Evolutionary conservation across 2,113 vertebrate species (phyloP), one percentile per base, ranked within the genome.

Genomic region (Seriola quinqueradiata): DNA sequence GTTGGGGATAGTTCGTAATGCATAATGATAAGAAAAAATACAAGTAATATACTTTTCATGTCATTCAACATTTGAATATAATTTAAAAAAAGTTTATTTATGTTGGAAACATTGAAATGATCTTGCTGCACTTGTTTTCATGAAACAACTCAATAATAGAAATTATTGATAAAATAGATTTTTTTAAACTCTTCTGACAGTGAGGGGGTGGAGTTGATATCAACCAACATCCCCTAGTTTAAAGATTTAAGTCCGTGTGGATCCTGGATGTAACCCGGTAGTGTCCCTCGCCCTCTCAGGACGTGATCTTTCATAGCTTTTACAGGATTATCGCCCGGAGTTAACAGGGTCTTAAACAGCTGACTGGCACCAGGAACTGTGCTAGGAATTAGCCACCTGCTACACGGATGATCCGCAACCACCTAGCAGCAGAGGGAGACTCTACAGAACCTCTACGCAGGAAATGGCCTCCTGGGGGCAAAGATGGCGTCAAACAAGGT

Each of bases 331-430:
- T 81, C 86, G 0, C 85, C 65, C 28, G 9, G 3, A 63, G 88
- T 84, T 90, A 92, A 93, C 89, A 83, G 88, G 87, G 64, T 85
- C 79, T 59, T 73, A 79, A 92, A 88, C 90, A 88, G 87, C 90
- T 85, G 88, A 84, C 75, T 79, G 90, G 73, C 89, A 88, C 89
- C 86, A 74, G 38, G 82, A 92, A 83, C 63, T 16, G 19, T 67
- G 81, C 70, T n/a, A 28, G 82, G 90, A 81, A 86, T 93, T 86
- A 89, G 50, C 93, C 93, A 94, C 92, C 94, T 94, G 92, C 91
- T 77, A 44, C 50, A 19, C 48, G 12, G 4, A 25, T 44, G 66
- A 48, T 67, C 74, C 46, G 44, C 52, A 77, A 4, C 64, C 61
- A 36, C 32, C 50, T 16, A 76, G 57, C 57, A 44, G 44, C 32